phyloP scores from a whole-genome alignment of 1,140 invertebrate species.

The Nixonia krombeini region DNA sequence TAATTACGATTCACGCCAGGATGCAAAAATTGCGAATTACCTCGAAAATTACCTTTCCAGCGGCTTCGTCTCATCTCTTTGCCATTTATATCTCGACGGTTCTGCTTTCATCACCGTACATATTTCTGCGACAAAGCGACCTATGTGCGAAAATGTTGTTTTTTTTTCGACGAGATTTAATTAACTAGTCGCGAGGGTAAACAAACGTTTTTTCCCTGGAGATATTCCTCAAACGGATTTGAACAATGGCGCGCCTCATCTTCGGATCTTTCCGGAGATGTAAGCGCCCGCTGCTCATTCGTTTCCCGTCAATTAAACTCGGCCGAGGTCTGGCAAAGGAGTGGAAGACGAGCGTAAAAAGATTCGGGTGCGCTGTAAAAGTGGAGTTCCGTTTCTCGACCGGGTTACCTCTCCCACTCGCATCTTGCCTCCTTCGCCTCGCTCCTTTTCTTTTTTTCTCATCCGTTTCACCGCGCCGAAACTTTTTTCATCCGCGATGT shows the following conservation, averaged over 20 bases:
- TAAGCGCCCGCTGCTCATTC: background rate
- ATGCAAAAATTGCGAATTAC: no score
- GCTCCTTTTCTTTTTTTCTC: constrained; percentile 19
- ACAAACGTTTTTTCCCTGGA: no score
- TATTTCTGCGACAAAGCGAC: no score
- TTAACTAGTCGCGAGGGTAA: no score
- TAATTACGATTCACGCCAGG: no score
- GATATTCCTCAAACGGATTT: no score
- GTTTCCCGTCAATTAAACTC: background rate
- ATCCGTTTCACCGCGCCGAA: constrained; percentile 2
- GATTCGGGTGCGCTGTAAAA: constrained; percentile 24
- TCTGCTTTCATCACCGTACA: no score
- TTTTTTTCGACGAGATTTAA: no score
- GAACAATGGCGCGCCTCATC: constrained; percentile 1
- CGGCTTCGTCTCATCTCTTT: no score
- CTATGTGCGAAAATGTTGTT: no score
- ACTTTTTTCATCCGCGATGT: constrained; percentile 34
- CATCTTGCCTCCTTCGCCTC: constrained; percentile 19
- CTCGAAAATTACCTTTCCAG: no score
- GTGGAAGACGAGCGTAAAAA: constrained; percentile 7
- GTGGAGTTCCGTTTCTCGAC: constrained; percentile 36
- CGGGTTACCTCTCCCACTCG: constrained; percentile 33
- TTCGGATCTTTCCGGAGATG: constrained; percentile 1
- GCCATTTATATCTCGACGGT: no score
- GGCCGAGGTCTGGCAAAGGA: background rate